Evolutionary conservation across 2,113 vertebrate genomes (phyloP), one percentile per base, ranked within the genome.

Genomic region (Cryptotis parvus): DNA sequence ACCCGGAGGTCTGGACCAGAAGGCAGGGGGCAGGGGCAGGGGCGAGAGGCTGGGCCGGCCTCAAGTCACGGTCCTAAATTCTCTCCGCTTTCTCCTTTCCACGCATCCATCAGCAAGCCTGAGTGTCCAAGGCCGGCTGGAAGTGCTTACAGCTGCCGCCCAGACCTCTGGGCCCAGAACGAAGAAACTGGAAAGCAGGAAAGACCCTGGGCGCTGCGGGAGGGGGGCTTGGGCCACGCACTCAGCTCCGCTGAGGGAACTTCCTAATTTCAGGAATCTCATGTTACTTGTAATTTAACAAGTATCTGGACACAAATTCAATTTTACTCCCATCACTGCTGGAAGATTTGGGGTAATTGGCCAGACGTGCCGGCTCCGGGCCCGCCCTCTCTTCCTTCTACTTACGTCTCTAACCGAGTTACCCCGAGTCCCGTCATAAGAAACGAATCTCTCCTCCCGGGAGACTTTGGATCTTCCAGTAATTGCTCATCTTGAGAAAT

Each of bases 401-500:
- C 66, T 39, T 41, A 55, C n/a, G 16, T 37, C 20, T 76, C 72
- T 85, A 83, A 78, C 37, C 65, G 87, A 90, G 70, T 90, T 33
- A 70, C 33, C 55, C 79, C 37, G 43, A 82, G 78, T 58, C n/a
- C 72, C 79, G 26, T 61, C 61, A 9, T 68, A 43, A 33, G 70
- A 92, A 74, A 83, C 27, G 81, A 91, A 76, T 58, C 22, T 84
- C 68, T 93, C 84, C 80, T 89, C 76, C 41, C 29, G 68, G 68
- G 49, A n/a, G 37, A 55, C 33, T 70, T 65, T 24, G 68, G n/a
- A 27, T 72, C 39, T 89, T 86, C 80, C 72, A 74, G 70, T 86
- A 86, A 79, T 81, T 94, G 76, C 49, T 79, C 35, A 49, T 79
- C 84, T 63, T 87, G 84, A 92, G 77, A 94, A 92, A 94, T 37